These are phyloP conservation scores for Nomada lathburiana DNA, from an alignment of 2,888 invertebrate species.

Conservation along the genomic window DNA sequence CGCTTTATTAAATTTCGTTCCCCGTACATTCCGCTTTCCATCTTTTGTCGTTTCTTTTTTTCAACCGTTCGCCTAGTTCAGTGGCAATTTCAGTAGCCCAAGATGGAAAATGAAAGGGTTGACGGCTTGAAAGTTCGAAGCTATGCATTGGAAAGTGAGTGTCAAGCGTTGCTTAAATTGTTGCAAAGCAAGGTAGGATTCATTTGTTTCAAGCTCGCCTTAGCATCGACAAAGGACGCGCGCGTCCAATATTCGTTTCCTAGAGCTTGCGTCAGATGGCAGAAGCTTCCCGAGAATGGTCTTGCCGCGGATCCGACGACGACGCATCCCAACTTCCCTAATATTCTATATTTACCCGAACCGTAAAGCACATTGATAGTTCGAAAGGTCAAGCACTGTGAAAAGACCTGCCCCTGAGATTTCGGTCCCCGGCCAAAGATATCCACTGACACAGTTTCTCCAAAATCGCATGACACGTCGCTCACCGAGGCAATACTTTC, in stretches of 20 bases:
- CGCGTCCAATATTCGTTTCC: conserved; percentile 53
- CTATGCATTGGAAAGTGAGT: no score
- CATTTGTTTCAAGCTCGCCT: neutral
- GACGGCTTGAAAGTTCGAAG: no score
- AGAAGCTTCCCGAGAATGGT: conserved; percentile 45
- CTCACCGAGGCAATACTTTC: no score
- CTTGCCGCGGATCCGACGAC: conserved; percentile 22
- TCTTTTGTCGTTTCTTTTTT: no score
- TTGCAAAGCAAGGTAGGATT: neutral
- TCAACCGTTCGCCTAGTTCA: neutral
- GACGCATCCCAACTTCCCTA: conserved; percentile 11
- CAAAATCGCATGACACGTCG: no score
- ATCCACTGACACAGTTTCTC: neutral
- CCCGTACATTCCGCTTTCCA: no score
- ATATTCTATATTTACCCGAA: conserved; percentile 48
- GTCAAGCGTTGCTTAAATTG: neutral
- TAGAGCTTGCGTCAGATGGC: conserved; percentile 66
- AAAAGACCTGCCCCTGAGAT: neutral
- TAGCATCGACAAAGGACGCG: conserved; percentile 48
- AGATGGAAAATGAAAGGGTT: no score
- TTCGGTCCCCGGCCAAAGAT: neutral
- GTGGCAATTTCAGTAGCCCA: neutral
- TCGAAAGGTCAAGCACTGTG: neutral
- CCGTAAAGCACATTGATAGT: neutral
- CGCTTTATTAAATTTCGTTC: neutral